Percentiles rank a stretch among this genome's conserved stretches.
These are phyloP conservation scores for Chymomyza fuscimana DNA, from an alignment of 2,888 invertebrate genomes.

Conservation along the genomic window DNA sequence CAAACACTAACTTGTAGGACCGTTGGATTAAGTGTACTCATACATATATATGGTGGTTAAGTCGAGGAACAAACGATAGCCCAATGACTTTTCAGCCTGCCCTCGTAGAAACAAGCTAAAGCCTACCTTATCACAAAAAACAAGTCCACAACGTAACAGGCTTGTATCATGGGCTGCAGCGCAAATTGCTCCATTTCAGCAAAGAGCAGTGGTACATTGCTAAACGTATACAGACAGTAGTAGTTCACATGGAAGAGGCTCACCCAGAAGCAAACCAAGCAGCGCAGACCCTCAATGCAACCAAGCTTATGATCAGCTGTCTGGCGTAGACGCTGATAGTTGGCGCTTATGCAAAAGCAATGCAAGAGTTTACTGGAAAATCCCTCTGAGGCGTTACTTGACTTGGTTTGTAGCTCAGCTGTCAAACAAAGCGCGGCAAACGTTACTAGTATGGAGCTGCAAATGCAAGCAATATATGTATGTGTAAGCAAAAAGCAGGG, in stretches of 20 bases:
- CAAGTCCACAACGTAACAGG: slow-evolving; percentile 72
- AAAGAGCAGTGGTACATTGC: slow-evolving; percentile 65
- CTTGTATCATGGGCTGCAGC: slow-evolving; percentile 67
- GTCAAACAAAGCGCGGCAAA: slow-evolving; percentile 42
- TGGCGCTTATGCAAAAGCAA: slow-evolving; percentile 65
- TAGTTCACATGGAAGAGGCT: slow-evolving; percentile 73
- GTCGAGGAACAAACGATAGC: no score
- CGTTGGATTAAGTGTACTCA: no score
- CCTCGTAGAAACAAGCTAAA: background rate
- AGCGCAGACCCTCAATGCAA: slow-evolving; percentile 66
- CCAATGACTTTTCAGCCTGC: no score
- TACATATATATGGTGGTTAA: no score
- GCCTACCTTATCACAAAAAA: slow-evolving; percentile 73
- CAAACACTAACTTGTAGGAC: no score
- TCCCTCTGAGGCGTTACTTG: slow-evolving; percentile 11
- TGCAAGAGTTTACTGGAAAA: slow-evolving; percentile 48
- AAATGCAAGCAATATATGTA: background rate
- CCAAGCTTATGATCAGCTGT: slow-evolving; percentile 55
- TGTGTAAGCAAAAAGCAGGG: no score
- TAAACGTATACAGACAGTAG: slow-evolving; percentile 67
- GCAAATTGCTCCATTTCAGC: slow-evolving; percentile 60
- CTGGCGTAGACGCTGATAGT: slow-evolving; percentile 53
- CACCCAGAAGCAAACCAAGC: slow-evolving; percentile 71
- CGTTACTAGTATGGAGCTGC: slow-evolving; percentile 15
- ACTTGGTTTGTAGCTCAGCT: slow-evolving; percentile 54